phyloP scores from a whole-genome alignment of 2,113 vertebrate genomes.

The Ammospiza caudacuta region DNA sequence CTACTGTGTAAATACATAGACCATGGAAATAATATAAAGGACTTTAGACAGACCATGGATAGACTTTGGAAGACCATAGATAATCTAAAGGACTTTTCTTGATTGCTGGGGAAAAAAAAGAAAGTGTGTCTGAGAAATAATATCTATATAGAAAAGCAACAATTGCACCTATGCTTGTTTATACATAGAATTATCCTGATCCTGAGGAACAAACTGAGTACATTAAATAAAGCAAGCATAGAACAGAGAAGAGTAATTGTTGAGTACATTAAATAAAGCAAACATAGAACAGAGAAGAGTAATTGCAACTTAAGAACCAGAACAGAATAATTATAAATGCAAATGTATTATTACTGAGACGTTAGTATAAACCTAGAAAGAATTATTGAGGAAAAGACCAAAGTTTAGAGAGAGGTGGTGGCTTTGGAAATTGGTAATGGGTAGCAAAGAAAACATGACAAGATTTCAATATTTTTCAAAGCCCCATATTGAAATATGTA shows the following conservation, averaged over 20 bases:
- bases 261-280: background rate
- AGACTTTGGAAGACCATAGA: background rate
- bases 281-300: too few relatives aligned
- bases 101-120: background rate
- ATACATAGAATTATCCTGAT: background rate
- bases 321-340: background rate
- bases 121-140: background rate
- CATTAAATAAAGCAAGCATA: background rate
- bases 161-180: background rate
- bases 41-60: background rate
- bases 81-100: background rate
- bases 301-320: background rate
- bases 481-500: background rate
- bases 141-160: background rate
- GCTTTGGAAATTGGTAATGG: background rate
- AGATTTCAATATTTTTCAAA: background rate
- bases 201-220: background rate
- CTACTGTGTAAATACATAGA: too few relatives aligned
- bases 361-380: background rate
- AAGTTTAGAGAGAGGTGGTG: background rate
- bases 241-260: too few relatives aligned
- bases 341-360: background rate
- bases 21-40: background rate
- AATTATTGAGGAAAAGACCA: background rate
- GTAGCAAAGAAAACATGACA: background rate